These are phyloP conservation scores for Brenthis hecate DNA, from an alignment of 2,888 invertebrate species.

Conservation along the genomic window DNA sequence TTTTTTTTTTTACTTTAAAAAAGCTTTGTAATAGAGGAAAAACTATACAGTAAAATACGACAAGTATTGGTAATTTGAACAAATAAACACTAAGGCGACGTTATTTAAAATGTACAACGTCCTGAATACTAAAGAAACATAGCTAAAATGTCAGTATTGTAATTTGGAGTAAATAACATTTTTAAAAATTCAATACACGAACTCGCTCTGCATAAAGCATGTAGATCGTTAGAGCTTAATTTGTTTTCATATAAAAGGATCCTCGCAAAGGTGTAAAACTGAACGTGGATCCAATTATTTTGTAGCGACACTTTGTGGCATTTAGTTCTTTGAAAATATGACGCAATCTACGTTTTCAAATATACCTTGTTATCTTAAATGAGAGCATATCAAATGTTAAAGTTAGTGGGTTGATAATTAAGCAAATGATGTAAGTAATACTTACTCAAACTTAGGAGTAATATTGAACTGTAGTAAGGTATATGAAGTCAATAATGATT, in stretches of 20 bases:
- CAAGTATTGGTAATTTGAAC: too few species aligned
- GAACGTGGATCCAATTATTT: slow-evolving; percentile 24
- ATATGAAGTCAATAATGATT: too few species aligned
- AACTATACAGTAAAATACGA: too few species aligned
- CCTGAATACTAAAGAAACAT: not conserved
- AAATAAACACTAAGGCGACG: not conserved
- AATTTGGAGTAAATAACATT: not conserved
- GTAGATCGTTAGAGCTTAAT: slow-evolving; percentile 16
- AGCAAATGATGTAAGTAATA: too few species aligned
- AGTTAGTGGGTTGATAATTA: too few species aligned
- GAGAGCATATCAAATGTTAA: too few species aligned
- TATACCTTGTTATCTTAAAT: not conserved
- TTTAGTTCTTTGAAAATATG: slow-evolving; percentile 5
- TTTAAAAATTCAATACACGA: slow-evolving; percentile 15
- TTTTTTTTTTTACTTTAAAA: too few species aligned
- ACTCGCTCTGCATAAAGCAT: slow-evolving; percentile 5
- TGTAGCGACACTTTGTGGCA: slow-evolving; percentile 5
- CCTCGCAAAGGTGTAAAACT: slow-evolving; percentile 8
- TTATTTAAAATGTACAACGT: not conserved
- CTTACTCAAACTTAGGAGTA: too few species aligned
- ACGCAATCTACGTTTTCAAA: not conserved
- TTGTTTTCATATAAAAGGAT: slow-evolving; percentile 13
- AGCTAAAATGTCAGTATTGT: slow-evolving; percentile 4
- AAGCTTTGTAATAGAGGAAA: too few species aligned
- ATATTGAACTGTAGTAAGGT: too few species aligned